Base-by-base conservation (phyloP, 2,797 vertebrate species). In the Betta splendens region DNA sequence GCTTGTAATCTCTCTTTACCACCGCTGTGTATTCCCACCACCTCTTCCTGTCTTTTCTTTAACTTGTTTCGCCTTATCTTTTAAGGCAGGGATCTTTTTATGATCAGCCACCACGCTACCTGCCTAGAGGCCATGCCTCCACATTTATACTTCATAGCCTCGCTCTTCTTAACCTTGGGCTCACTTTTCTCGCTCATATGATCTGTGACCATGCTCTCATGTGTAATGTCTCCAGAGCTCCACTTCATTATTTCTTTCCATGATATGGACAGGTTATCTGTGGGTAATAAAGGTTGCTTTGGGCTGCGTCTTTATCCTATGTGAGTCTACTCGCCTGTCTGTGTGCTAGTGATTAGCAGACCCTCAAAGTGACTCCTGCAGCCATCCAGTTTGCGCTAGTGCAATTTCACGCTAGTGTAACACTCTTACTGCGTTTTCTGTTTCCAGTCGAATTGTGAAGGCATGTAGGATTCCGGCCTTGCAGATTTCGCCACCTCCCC, bases 331-430 rank as follows among this genome's bases (percentile, higher is more conserved):
- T 79, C 69, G 36, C 74, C 76, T 74, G 79, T 87, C 89, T 91
- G 90, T 80, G 77, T 61, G 77, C 79, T 57, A 83, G 89, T 91
- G 91, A 93, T 92, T 92, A 92, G 85, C 81, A 40, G 77, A 70
- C 77, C 72, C 84, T 90, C 87, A 89, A 89, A 89, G 85, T 82
- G 81, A 60, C 80, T 75, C 85, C 81, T 78, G 74, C 75, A 67
- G 82, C 80, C 69, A 51, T 76, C 72, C 76, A 37, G 49, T 77
- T 64, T 84, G 86, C 84, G 85, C 75, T 74, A 75, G 87, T 74
- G 48, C 85, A 91, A 91, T 91, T 91, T 92, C 90, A 91, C 80
- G 75, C 87, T 84, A 77, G 81, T 45, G 36, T 47, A 33, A 69
- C 70, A 68, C 64, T 58, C 74, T 59, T 80, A 82, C 80, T 81